Percentiles rank a stretch among this genome's conserved stretches.
These are phyloP conservation scores for Brenthis hecate DNA, from an alignment of 2,888 invertebrate genomes.

Conservation along the genomic window DNA sequence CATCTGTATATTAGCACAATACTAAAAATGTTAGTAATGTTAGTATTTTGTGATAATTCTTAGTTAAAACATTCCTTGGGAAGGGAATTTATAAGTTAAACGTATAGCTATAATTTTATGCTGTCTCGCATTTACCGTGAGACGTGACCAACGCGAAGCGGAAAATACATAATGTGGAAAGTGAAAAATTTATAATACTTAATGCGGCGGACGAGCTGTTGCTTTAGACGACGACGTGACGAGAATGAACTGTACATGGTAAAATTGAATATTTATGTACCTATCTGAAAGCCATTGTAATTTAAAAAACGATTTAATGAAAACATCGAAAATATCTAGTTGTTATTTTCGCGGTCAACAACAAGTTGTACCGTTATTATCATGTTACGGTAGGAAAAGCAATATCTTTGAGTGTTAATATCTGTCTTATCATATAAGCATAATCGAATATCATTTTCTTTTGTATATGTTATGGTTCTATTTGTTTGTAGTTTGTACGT, in stretches of 20 bases:
- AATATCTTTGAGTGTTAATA: too few relatives aligned
- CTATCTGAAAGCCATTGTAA: neutral
- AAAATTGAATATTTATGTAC: constrained; percentile 2
- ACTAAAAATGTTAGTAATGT: neutral
- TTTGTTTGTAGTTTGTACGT: too few relatives aligned
- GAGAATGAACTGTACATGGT: constrained; percentile 10
- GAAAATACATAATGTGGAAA: constrained; percentile 32
- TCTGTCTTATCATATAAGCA: too few relatives aligned
- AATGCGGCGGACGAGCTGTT: constrained; percentile 19
- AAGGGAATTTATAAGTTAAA: constrained; percentile 28
- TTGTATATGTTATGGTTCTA: too few relatives aligned
- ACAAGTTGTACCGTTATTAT: too few relatives aligned
- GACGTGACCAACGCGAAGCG: constrained; percentile 32
- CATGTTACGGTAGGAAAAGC: too few relatives aligned
- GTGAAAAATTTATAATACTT: constrained; percentile 38
- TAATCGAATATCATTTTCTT: too few relatives aligned
- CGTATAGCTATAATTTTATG: constrained; percentile 31
- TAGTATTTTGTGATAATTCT: neutral
- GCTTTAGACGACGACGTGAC: constrained; percentile 18
- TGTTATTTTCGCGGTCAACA: too few relatives aligned
- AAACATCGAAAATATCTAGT: too few relatives aligned
- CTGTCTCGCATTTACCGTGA: constrained; percentile 23
- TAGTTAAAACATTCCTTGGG: constrained; percentile 10
- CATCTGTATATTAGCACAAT: neutral
- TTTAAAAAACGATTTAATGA: neutral